Base-by-base conservation (phyloP, 2,797 vertebrate species). In the Sphenopsis melanotis region DNA sequence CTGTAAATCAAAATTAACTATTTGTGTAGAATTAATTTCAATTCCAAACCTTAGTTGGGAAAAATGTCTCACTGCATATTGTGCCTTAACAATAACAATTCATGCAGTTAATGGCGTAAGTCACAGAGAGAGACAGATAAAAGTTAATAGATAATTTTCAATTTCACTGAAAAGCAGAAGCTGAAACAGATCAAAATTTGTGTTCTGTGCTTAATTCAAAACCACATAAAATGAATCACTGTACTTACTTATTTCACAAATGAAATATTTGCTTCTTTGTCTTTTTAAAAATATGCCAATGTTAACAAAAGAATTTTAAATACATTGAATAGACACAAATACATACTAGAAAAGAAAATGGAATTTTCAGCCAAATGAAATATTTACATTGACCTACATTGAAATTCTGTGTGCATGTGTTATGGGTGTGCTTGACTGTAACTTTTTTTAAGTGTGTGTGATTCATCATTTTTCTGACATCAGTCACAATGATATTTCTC, bases 401-500 rank as follows among this genome's bases (percentile, higher is more conserved):
- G 11, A 57, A 74, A 83, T 77, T 90, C 14, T 75, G 15, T 46
- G 19, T 57, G 26, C 63, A 24, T 53, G 27, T 52, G 39, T 15
- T 39, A 41, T 59, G 59, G n/a, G 27, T 71, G 41, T 57, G 11
- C 65, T 39, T 63, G 80, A 70, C 66, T 77, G 41, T 55, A 64
- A 59, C 42, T 70, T 74, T 89, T 88, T 88, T 60, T 1, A 82
- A 69, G 24, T 44, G 22, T 61, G 11, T 77, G 59, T 74, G 71
- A 75, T 88, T 90, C 79, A 91, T 83, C 76, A 72, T 79, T 90
- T 90, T 13, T 84, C 74, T 95, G 77, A 64, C 52, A 90, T 90
- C 61, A 81, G 42, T 88, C 57, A 63, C 59, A 76, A 64, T 0
- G 1, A 81, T 84, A 79, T 83, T 93, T 95, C 65, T 83, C 72